Conservation (phyloP, 2,797 vertebrate species). For the Paratrypauchen microcephalus region DNA sequence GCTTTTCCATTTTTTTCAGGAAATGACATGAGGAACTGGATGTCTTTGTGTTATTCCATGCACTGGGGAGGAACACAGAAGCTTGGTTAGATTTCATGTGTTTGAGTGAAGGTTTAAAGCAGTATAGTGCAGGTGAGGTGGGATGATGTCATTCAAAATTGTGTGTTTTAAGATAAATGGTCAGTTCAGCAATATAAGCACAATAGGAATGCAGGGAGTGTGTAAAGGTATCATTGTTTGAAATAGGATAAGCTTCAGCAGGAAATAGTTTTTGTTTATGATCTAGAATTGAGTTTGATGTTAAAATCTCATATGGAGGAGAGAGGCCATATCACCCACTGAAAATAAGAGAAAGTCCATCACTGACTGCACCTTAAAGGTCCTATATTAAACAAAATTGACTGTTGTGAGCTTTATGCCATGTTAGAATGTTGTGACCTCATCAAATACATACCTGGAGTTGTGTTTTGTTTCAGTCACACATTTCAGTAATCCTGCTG, state of each 20-base stretch:
- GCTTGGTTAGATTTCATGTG: constrained; percentile 7
- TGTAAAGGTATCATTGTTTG: neutral
- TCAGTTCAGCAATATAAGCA: neutral
- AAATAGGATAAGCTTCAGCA: neutral
- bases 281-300: neutral
- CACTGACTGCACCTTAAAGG: no score
- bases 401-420: no score
- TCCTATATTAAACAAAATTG: no score
- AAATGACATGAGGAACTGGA: constrained; percentile 45
- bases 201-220: neutral
- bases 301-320: neutral
- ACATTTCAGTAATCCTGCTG: no score
- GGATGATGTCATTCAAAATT: constrained; percentile 17
- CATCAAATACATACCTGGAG: no score
- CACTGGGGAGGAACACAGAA: constrained; percentile 12
- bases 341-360: no score
- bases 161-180: neutral
- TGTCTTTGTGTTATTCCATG: constrained; percentile 38
- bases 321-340: no score
- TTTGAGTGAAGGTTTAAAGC: constrained; percentile 18
- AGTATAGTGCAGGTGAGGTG: constrained; percentile 5
- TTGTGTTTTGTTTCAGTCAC: no score
- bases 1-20: constrained; percentile 9
- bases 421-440: no score
- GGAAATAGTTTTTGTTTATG: neutral